A percentile compares a stretch with the other conserved stretches of the same genome.
phyloP scores from a whole-genome alignment of 2,888 invertebrate genomes.

The Tethea ocularis region DNA sequence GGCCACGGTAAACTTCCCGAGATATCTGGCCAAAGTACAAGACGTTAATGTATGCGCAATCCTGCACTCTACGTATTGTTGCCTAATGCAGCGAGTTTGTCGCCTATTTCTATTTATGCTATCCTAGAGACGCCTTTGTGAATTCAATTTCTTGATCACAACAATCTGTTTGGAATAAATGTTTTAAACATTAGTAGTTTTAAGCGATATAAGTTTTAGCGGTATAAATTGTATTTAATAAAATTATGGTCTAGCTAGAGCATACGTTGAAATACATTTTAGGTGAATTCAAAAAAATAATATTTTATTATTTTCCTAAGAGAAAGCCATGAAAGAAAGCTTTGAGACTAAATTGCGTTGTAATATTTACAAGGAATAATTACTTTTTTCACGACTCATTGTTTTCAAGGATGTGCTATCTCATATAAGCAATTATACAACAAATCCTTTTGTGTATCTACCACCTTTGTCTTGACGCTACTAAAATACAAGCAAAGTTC shows the following conservation, averaged over 20 bases:
- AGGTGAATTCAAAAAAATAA: background rate
- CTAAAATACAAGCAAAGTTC: constrained; percentile 70
- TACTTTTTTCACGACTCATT: constrained; percentile 43
- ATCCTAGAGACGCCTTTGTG: constrained; percentile 51
- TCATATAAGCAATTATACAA: constrained; percentile 60
- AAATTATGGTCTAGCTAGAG: background rate
- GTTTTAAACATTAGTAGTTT: too few species aligned
- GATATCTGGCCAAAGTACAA: constrained; percentile 81
- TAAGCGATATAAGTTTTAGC: too few species aligned
- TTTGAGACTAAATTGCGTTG: constrained; percentile 15
- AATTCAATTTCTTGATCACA: too few species aligned
- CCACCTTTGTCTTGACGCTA: constrained; percentile 70
- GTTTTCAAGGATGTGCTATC: constrained; percentile 34
- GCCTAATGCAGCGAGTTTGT: constrained; percentile 74
- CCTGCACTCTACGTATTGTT: constrained; percentile 77
- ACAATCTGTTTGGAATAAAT: too few species aligned
- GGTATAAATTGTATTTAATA: too few species aligned
- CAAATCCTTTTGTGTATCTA: constrained; percentile 68
- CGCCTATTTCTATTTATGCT: constrained; percentile 69
- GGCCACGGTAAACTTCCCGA: constrained; percentile 70
- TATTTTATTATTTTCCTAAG: background rate
- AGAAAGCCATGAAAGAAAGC: background rate
- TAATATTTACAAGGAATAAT: constrained; percentile 24
- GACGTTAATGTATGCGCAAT: constrained; percentile 81
- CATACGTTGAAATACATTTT: background rate